These are phyloP conservation scores for Caenorhabditis sulstoni DNA, from an alignment of 2,888 invertebrate genomes.

Conservation along the genomic window DNA sequence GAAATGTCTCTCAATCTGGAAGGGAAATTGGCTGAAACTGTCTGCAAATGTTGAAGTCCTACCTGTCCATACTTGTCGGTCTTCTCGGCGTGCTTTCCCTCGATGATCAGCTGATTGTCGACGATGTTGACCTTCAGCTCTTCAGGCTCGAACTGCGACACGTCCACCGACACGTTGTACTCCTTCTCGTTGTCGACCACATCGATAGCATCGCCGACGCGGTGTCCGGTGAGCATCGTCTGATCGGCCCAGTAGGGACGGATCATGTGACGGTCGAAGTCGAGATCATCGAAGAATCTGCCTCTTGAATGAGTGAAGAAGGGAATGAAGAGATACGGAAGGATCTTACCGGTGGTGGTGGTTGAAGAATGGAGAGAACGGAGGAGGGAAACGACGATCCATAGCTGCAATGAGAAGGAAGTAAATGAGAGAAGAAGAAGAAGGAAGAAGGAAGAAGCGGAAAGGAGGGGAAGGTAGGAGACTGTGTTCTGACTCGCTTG, in stretches of 20 bases:
- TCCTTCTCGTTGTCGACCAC: conserved; percentile 68
- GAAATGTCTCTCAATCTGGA: conserved; percentile 72
- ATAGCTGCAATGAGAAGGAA: conserved; percentile 22
- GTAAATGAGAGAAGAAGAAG: conserved; percentile 1
- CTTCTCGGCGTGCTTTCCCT: conserved; percentile 75
- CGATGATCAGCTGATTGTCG: conserved; percentile 73
- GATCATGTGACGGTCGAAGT: conserved; percentile 70
- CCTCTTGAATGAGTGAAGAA: background rate
- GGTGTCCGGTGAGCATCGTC: conserved; percentile 69
- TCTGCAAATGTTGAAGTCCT: background rate
- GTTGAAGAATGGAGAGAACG: conserved; percentile 66
- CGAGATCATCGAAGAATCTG: conserved; percentile 73
- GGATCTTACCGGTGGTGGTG: conserved; percentile 32
- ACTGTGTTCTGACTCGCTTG: conserved; percentile 7
- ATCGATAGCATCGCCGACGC: conserved; percentile 72
- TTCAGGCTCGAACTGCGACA: conserved; percentile 75
- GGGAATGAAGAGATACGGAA: background rate
- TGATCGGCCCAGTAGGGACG: conserved; percentile 75
- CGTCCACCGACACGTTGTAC: conserved; percentile 71
- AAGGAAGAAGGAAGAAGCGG: conserved; percentile 6
- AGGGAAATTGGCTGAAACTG: conserved; percentile 6
- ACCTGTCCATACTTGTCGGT: conserved; percentile 72
- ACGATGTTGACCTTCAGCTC: conserved; percentile 75
- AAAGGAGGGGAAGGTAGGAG: conserved; percentile 8
- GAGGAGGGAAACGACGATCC: conserved; percentile 66